Evolutionary conservation across 2,888 invertebrate genomes (phyloP).

Genomic region (Xestia ashworthii): DNA sequence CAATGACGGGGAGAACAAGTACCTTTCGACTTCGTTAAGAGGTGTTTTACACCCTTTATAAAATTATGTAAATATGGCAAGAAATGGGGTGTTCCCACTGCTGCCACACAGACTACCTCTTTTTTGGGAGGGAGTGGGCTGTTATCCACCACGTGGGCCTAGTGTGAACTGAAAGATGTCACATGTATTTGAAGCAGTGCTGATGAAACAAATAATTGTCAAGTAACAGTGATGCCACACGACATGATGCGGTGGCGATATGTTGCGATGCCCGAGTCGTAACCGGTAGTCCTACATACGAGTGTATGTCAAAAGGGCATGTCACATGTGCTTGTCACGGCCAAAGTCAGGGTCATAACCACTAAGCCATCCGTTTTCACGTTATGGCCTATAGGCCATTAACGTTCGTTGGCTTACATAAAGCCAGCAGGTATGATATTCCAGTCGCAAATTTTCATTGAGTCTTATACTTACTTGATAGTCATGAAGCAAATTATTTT

Average conservation of each 20-base stretch:
- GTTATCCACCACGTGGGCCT: too few relatives aligned
- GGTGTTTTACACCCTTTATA: too few relatives aligned
- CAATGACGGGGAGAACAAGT: too few relatives aligned
- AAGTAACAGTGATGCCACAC: not conserved
- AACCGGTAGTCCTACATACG: too few relatives aligned
- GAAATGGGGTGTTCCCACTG: not conserved
- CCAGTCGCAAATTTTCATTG: not conserved
- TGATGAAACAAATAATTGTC: not conserved
- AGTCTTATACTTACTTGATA: conserved; percentile 77
- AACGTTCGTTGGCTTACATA: too few relatives aligned
- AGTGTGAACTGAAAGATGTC: not conserved
- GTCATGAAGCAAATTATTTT: conserved; percentile 90
- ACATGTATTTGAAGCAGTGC: not conserved
- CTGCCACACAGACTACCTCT: not conserved
- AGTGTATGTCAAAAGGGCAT: not conserved
- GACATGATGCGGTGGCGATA: not conserved
- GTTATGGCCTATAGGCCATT: not conserved
- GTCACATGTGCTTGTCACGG: not conserved
- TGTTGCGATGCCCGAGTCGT: too few relatives aligned
- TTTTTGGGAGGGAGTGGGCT: not conserved
- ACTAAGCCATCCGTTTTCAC: not conserved
- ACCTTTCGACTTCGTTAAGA: too few relatives aligned
- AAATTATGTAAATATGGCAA: too few relatives aligned
- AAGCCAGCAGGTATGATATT: not conserved
- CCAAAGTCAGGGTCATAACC: not conserved